Evolutionary conservation across 2,113 vertebrate species (phyloP).

Genomic region (Chitala chitala): DNA sequence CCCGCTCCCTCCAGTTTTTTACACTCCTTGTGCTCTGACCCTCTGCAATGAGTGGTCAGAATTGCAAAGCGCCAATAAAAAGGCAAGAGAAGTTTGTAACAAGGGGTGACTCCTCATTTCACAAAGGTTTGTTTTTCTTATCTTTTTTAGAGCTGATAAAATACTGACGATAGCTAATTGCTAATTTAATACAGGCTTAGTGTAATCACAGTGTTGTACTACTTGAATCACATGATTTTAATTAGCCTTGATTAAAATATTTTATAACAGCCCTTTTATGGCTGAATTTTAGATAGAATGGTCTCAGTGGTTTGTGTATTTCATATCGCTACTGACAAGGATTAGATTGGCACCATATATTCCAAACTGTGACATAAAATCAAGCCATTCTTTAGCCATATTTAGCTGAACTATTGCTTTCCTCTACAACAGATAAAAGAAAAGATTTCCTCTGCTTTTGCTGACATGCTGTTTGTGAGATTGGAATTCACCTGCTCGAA

Average conservation of each 20-base stretch:
- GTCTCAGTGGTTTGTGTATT: not conserved
- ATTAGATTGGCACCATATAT: conserved; percentile 9
- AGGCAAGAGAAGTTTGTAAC: not conserved
- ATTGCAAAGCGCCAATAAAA: not conserved
- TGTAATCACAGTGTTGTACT: too few species aligned
- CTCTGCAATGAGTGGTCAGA: not conserved
- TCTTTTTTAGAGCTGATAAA: too few species aligned
- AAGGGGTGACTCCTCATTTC: too few species aligned
- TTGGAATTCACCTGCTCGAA: not conserved
- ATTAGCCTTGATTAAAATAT: too few species aligned
- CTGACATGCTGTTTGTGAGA: not conserved
- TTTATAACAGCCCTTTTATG: too few species aligned
- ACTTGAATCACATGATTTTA: too few species aligned
- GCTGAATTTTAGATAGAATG: too few species aligned
- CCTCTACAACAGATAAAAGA: not conserved
- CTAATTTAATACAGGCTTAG: too few species aligned
- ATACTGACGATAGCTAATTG: too few species aligned
- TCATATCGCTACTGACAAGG: conserved; percentile 4
- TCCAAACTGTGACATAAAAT: not conserved
- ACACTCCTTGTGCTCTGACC: conserved; percentile 13
- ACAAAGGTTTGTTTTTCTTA: too few species aligned
- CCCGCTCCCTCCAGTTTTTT: not conserved
- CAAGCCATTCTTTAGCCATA: not conserved
- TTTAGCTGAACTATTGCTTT: not conserved
- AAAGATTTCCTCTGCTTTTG: not conserved